Evolutionary conservation across 1,140 invertebrate species (phyloP).

Genomic region (Brachionus koreanus): DNA sequence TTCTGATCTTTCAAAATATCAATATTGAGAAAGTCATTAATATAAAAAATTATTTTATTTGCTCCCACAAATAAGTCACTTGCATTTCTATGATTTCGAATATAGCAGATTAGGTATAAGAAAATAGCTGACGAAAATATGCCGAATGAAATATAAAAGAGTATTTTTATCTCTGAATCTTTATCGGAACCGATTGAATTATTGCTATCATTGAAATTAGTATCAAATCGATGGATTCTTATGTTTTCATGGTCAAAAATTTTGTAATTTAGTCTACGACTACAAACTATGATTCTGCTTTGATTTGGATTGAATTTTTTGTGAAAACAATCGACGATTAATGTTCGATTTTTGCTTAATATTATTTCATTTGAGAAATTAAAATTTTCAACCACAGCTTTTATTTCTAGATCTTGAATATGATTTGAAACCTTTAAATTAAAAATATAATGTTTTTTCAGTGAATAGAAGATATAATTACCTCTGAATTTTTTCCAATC

Average conservation of each 20-base stretch:
- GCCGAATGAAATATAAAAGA: background rate
- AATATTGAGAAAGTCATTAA: conserved; percentile 48
- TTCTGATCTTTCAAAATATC: conserved; percentile 45
- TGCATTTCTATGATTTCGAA: background rate
- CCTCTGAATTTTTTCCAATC: background rate
- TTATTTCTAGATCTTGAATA: background rate
- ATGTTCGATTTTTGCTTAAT: background rate
- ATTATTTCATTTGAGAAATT: background rate
- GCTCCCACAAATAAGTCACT: background rate
- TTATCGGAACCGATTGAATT: background rate
- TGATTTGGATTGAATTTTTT: background rate
- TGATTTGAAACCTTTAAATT: background rate
- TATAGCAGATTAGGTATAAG: background rate
- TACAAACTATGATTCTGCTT: background rate
- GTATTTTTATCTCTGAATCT: background rate
- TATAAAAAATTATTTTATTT: background rate
- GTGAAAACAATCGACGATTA: background rate
- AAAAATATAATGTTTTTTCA: background rate
- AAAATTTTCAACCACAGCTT: background rate
- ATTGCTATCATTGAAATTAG: background rate
- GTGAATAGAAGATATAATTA: background rate
- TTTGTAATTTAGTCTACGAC: background rate
- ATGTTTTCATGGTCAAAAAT: background rate
- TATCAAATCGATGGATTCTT: too few species aligned
- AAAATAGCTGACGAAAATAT: background rate